Conservation (phyloP, 92 coral and sea anemone genomes). For the Porites lobata region DNA sequence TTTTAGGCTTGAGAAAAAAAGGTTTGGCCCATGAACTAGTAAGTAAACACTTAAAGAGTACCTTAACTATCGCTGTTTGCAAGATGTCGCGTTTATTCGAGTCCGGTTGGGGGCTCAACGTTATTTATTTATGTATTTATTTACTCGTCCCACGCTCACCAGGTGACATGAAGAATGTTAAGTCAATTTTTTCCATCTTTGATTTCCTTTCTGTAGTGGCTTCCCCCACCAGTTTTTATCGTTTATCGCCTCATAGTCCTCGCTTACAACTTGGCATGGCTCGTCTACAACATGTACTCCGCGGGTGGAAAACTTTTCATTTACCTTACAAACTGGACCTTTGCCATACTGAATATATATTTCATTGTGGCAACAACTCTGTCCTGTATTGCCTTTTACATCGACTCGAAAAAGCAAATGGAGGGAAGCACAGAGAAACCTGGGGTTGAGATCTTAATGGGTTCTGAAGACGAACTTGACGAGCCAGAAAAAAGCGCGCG, state of each 20-base stretch:
- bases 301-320: slow-evolving; percentile 76
- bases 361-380: slow-evolving; percentile 71
- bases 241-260: slow-evolving; percentile 67
- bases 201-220: slow-evolving; percentile 58
- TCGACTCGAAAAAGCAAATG: slow-evolving; percentile 1
- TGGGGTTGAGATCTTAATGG: slow-evolving; percentile 18
- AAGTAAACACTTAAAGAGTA: too few species aligned
- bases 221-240: slow-evolving; percentile 65
- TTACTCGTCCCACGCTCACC: too few species aligned
- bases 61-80: too few species aligned
- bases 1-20: too few species aligned
- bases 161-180: too few species aligned
- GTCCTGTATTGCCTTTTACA: slow-evolving; percentile 60
- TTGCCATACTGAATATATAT: slow-evolving; percentile 71
- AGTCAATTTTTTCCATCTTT: not conserved
- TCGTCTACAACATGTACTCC: slow-evolving; percentile 62
- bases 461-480: not conserved
- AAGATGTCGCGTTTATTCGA: too few species aligned
- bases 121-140: too few species aligned
- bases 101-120: too few species aligned
- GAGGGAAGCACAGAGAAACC: not conserved
- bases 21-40: too few species aligned
- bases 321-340: slow-evolving; percentile 90
- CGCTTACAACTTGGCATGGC: slow-evolving; percentile 77
- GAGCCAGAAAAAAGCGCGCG: not conserved